Evolutionary conservation across 2,888 invertebrate species (phyloP).

Genomic region (Drymonia ruficornis): DNA sequence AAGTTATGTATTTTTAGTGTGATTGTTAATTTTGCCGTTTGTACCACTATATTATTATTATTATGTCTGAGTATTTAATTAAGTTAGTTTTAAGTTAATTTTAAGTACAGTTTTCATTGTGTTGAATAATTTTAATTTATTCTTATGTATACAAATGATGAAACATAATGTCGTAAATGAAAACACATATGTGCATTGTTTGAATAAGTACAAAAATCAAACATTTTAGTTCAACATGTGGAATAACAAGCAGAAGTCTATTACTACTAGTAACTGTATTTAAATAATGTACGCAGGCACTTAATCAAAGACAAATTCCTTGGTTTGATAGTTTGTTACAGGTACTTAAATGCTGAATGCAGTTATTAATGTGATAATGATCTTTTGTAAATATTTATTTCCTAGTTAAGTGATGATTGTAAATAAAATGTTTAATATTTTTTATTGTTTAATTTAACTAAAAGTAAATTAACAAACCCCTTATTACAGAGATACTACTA

Average conservation of each 20-base stretch:
- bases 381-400: slow-evolving; percentile 69
- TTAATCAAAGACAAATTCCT: neutral
- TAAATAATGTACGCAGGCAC: neutral
- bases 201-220: neutral
- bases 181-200: neutral
- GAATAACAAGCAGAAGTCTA: neutral
- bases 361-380: slow-evolving; percentile 56
- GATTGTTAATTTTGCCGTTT: slow-evolving; percentile 17
- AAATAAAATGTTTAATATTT: slow-evolving; percentile 63
- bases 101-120: slow-evolving; percentile 11
- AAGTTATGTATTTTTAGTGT: neutral
- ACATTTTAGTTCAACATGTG: slow-evolving; percentile 8
- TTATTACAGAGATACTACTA: neutral
- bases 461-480: neutral
- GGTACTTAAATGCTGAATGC: slow-evolving; percentile 18
- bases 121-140: slow-evolving; percentile 28
- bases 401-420: slow-evolving; percentile 54
- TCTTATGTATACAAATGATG: slow-evolving; percentile 10
- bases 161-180: neutral
- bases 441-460: slow-evolving; percentile 14
- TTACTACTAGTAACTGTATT: slow-evolving; percentile 4
- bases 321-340: slow-evolving; percentile 12
- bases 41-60: slow-evolving; percentile 38
- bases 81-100: slow-evolving; percentile 19
- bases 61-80: slow-evolving; percentile 34